These are phyloP conservation scores for Brachymystax lenok DNA, from an alignment of 2,797 vertebrate genomes.

Conservation along the genomic window DNA sequence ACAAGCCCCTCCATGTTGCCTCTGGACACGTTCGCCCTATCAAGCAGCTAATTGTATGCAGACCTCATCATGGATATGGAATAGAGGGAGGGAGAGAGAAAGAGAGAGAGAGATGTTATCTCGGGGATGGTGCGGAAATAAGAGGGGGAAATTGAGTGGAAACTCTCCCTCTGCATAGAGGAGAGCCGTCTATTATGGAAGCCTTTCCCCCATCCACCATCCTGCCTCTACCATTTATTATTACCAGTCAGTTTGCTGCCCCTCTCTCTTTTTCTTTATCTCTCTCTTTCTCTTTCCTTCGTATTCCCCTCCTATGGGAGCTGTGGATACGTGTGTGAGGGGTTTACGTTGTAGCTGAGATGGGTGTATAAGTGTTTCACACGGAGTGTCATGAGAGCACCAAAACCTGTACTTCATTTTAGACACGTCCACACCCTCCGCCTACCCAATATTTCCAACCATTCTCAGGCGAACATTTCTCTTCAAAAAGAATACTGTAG, in stretches of 20 bases:
- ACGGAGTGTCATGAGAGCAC: constrained; percentile 17
- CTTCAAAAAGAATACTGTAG: constrained; percentile 38
- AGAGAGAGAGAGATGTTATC: constrained; percentile 60
- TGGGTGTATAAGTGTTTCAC: constrained; percentile 19
- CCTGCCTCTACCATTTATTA: constrained; percentile 42
- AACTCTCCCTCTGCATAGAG: constrained; percentile 59
- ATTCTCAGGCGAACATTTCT: constrained; percentile 33
- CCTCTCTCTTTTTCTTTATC: neutral
- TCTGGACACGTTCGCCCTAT: constrained; percentile 66
- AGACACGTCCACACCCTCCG: constrained; percentile 16
- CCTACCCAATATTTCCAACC: constrained; percentile 28
- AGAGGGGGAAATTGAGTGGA: constrained; percentile 68
- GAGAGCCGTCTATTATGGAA: constrained; percentile 51
- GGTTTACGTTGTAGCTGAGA: constrained; percentile 35
- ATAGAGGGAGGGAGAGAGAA: constrained; percentile 39
- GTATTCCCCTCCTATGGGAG: constrained; percentile 19
- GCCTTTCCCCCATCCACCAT: constrained; percentile 44
- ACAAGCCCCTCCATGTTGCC: constrained; percentile 68
- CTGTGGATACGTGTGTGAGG: constrained; percentile 27
- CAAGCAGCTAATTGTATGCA: constrained; percentile 73
- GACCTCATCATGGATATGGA: constrained; percentile 60
- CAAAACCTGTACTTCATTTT: constrained; percentile 33
- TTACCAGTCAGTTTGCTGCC: constrained; percentile 5
- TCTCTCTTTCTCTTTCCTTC: constrained; percentile 23
- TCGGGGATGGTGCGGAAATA: constrained; percentile 60